Evolutionary conservation across 1,140 invertebrate genomes (phyloP), one percentile per base, ranked within the genome.

Genomic region (Bombus superbus): DNA sequence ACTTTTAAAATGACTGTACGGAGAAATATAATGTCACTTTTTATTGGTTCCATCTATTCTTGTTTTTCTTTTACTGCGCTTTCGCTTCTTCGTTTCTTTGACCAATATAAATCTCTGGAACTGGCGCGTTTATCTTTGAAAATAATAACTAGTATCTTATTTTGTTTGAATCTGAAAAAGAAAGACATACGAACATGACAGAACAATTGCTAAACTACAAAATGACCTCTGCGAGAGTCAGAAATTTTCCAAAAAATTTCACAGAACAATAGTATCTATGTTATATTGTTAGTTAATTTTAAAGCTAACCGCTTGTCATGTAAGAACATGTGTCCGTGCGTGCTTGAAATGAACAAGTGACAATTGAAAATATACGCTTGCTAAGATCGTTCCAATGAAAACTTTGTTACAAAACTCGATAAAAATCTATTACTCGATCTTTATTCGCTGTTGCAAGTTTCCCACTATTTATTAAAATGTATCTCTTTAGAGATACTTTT

Each of bases 1-100:
- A 79, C 38, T 79, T 79, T 68, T 68, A 2, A 6, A 68, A 44
- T 25, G 10, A 28, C 11, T 10, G 10, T n/a, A 3, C n/a, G 40
- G 59, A 42, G 15, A 28, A 71, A 42, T 40, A n/a, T 44, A 62
- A 78, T 78, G 44, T 78, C 76, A 35, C 76, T 44, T 35, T 78
- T 78, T 66, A 44, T 1, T 5, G 5, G 13, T 28, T n/a, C 10
- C 5, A 42, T 15, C 38, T 71, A 42, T 42, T 15, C 13, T 42
- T 6, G 40, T 6, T 18, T n/a, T 25, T 13, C 38, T 40, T 71
- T 28, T 28, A 40, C 3, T 5, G 28, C 3, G 40, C 68, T 69
- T 40, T 69, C 68, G 38, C 10, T 40, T 71, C 28, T 28, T 71
- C 10, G 9, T 71, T 40, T 1, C 11, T 71, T 40, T 11, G 5